Conservation (phyloP, 2,888 invertebrate genomes). For the Zootermopsis nevadensis region DNA sequence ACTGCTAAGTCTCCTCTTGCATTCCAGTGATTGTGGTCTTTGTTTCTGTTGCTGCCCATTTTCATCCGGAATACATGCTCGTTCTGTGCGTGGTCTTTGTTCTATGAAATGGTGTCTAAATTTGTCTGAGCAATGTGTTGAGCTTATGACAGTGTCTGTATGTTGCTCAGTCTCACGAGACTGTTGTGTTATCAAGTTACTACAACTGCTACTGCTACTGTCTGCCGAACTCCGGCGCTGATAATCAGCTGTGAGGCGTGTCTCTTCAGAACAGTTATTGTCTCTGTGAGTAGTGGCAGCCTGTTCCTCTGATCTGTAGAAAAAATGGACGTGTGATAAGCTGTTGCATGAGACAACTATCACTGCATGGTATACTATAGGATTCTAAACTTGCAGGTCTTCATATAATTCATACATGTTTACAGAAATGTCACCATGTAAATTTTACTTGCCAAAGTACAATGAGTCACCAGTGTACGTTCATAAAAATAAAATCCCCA, state of each 20-base stretch:
- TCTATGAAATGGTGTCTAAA: background rate
- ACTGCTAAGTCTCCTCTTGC: background rate
- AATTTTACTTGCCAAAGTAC: too few species aligned
- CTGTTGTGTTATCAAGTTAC: slow-evolving; percentile 27
- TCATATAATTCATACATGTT: too few species aligned
- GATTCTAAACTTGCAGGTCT: too few species aligned
- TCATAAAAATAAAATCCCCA: too few species aligned
- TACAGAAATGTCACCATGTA: too few species aligned
- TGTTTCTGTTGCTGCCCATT: background rate
- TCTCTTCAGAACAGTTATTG: slow-evolving; percentile 52
- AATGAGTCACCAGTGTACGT: too few species aligned
- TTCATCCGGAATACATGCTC: background rate
- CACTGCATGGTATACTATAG: too few species aligned
- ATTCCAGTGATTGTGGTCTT: slow-evolving; percentile 28
- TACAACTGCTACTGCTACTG: slow-evolving; percentile 48
- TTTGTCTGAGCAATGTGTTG: slow-evolving; percentile 16
- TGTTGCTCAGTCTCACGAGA: background rate
- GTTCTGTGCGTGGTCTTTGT: background rate
- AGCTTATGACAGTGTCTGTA: background rate
- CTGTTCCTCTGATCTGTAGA: slow-evolving; percentile 34
- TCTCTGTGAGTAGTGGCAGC: background rate
- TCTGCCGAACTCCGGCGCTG: slow-evolving; percentile 51
- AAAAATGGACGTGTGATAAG: background rate
- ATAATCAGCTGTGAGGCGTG: slow-evolving; percentile 40
- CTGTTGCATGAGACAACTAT: background rate